These are phyloP conservation scores for Phallusia fumigata DNA, from an alignment of 23 tunicate genomes.

Conservation along the genomic window DNA sequence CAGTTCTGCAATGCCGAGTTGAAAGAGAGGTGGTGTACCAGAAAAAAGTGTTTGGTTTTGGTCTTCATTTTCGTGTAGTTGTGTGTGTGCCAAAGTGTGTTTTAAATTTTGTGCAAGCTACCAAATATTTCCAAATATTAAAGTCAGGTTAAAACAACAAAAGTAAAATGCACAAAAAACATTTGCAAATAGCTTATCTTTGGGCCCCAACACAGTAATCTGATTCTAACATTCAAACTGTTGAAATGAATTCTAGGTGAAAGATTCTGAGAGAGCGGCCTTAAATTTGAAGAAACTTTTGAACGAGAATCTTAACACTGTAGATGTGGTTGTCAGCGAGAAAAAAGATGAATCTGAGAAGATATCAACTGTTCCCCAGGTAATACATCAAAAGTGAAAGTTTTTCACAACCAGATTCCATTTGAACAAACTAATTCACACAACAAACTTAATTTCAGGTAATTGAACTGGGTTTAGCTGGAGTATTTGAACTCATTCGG, in stretches of 20 bases:
- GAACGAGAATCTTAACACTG: background rate
- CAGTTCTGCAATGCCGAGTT: constrained; percentile 45
- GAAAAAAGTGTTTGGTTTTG: background rate
- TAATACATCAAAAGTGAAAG: background rate
- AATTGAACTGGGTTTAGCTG: constrained; percentile 57
- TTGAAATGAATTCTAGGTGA: too few species aligned
- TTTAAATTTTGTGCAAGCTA: too few species aligned
- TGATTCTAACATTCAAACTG: too few species aligned
- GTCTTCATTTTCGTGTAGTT: background rate
- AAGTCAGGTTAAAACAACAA: too few species aligned
- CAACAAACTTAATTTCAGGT: constrained; percentile 21
- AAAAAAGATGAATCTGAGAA: background rate
- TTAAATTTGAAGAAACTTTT: background rate
- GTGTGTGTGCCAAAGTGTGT: background rate
- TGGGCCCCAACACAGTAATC: too few species aligned
- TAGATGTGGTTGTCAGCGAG: background rate
- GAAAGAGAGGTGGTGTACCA: constrained; percentile 32
- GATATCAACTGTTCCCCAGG: background rate
- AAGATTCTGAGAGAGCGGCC: constrained; percentile 4
- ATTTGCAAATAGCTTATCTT: too few species aligned
- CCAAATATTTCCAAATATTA: too few species aligned
- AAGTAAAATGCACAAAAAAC: too few species aligned
- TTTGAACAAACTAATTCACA: too few species aligned
- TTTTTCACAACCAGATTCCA: too few species aligned
- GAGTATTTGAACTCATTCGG: constrained; percentile 63